Evolutionary conservation across 2,113 vertebrate species (phyloP).

Genomic region (Podarcis raffonei): DNA sequence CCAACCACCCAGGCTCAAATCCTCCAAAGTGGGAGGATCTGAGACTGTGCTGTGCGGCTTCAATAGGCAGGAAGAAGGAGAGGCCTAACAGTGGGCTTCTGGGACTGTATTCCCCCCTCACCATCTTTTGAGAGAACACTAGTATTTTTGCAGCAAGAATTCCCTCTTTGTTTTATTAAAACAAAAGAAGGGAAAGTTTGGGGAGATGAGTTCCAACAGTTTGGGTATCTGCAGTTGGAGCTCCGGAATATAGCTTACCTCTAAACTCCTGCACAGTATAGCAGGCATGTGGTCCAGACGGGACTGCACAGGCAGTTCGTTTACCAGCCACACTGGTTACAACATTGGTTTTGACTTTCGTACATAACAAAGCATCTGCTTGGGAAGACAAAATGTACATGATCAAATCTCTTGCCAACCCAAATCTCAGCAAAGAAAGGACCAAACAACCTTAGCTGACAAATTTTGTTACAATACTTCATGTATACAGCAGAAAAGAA

Average conservation of each 20-base stretch:
- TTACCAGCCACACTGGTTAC: fast-evolving
- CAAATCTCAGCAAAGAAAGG: not conserved
- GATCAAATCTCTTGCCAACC: not conserved
- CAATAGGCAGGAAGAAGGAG: no score
- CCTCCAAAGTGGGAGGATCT: no score
- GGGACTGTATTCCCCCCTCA: not conserved
- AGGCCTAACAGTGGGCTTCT: not conserved
- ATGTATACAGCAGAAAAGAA: not conserved
- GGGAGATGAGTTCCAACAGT: no score
- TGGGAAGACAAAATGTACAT: not conserved
- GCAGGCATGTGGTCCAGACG: not conserved
- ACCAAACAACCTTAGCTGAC: not conserved
- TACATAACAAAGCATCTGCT: not conserved
- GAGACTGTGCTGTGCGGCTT: no score
- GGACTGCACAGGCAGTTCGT: not conserved
- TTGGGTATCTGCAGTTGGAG: not conserved
- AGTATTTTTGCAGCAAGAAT: not conserved
- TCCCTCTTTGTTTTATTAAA: not conserved
- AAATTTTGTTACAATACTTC: not conserved
- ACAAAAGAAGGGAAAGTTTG: not conserved
- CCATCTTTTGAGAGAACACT: not conserved
- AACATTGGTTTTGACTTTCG: fast-evolving
- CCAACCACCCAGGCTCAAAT: no score
- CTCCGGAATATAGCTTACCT: not conserved
- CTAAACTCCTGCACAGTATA: fast-evolving